Evolutionary conservation across 2,113 vertebrate species (phyloP).

Genomic region (Antechinus flavipes): DNA sequence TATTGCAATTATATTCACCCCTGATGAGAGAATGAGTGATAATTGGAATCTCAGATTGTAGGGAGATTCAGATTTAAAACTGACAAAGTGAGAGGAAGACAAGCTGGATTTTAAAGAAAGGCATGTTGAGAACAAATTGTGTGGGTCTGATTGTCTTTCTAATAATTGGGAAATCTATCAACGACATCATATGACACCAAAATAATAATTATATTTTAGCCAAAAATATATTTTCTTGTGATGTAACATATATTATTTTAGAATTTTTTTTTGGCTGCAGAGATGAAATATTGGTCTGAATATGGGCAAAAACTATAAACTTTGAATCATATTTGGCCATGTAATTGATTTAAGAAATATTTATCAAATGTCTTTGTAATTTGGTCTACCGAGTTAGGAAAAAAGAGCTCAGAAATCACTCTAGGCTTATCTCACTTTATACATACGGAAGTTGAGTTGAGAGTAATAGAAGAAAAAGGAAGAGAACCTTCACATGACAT

Average conservation of each 20-base stretch:
- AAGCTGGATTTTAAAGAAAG: not conserved
- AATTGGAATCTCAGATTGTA: conserved; percentile 48
- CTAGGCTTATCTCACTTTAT: not conserved
- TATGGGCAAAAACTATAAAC: not conserved
- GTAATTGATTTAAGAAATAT: not conserved
- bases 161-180: conserved; percentile 34
- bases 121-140: conserved; percentile 22
- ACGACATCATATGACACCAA: not conserved
- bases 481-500: not conserved
- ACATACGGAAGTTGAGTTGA: not conserved
- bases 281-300: not conserved
- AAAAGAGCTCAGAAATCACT: not conserved
- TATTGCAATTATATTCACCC: conserved; percentile 53
- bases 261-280: not conserved
- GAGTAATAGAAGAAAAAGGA: not conserved
- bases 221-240: conserved; percentile 4
- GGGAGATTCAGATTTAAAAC: conserved; percentile 43
- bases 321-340: not conserved
- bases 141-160: not conserved
- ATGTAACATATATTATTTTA: not conserved
- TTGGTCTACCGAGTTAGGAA: not conserved
- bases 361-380: not conserved
- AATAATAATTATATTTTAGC: not conserved
- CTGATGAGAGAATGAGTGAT: conserved; percentile 37
- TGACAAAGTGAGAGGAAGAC: conserved; percentile 48